Percentiles rank a stretch among this genome's conserved stretches.
Evolutionary conservation across 2,888 invertebrate genomes (phyloP).

Genomic region (Parapristionchus giblindavisi): DNA sequence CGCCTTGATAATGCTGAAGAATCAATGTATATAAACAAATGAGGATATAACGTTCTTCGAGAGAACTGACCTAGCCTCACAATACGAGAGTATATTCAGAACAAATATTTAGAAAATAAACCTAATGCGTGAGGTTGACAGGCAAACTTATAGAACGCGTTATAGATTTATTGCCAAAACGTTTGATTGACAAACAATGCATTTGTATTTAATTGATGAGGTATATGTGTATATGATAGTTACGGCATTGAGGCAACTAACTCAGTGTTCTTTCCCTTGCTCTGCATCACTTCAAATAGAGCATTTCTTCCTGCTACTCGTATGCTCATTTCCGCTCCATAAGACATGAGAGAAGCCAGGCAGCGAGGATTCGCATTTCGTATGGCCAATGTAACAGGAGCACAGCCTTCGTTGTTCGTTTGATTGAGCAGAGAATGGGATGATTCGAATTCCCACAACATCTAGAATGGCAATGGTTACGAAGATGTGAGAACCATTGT

Average conservation of each 20-base stretch:
- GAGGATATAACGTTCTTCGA: background rate
- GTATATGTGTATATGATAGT: background rate
- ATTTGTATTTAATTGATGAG: background rate
- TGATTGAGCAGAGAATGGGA: slow-evolving; percentile 84
- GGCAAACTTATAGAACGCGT: background rate
- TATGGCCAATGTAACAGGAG: slow-evolving; percentile 94
- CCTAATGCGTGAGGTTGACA: too few relatives aligned
- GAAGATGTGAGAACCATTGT: background rate
- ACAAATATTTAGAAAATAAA: background rate
- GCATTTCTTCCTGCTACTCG: slow-evolving; percentile 58
- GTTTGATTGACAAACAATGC: too few relatives aligned
- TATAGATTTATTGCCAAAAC: background rate
- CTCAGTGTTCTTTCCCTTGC: slow-evolving; percentile 62
- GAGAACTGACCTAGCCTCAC: slow-evolving; percentile 39
- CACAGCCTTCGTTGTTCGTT: slow-evolving; percentile 88
- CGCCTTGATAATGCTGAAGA: slow-evolving; percentile 54
- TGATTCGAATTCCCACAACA: slow-evolving; percentile 55
- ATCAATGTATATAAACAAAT: background rate
- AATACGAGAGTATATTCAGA: slow-evolving; percentile 45
- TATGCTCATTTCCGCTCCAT: slow-evolving; percentile 64
- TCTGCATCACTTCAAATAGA: slow-evolving; percentile 62
- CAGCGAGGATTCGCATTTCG: slow-evolving; percentile 77
- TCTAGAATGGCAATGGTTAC: slow-evolving; percentile 40
- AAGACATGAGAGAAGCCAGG: slow-evolving; percentile 58
- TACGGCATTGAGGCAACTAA: slow-evolving; percentile 38